These are phyloP conservation scores for Petrocephalus sullivani DNA, from an alignment of 2,797 vertebrate species.

Conservation along the genomic window DNA sequence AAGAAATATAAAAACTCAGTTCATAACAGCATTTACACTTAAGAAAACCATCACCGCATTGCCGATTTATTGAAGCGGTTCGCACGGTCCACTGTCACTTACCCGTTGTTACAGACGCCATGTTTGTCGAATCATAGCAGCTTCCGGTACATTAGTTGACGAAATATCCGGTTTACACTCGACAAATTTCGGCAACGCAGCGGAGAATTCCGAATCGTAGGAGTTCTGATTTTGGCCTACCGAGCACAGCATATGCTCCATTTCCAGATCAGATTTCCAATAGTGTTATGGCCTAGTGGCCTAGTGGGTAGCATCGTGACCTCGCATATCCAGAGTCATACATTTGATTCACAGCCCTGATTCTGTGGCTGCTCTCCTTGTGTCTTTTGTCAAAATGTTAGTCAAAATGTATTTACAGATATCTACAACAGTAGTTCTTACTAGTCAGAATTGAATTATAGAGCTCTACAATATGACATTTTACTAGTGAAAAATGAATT, in stretches of 20 bases:
- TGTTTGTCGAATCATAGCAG: slow-evolving; percentile 47
- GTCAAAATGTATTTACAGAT: no score
- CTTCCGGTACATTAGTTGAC: slow-evolving; percentile 38
- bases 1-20: neutral
- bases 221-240: neutral
- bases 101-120: slow-evolving; percentile 76
- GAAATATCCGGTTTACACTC: slow-evolving; percentile 43
- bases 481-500: no score
- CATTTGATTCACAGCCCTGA: neutral
- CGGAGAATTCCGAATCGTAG: neutral
- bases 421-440: no score
- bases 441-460: no score
- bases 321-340: neutral
- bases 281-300: neutral
- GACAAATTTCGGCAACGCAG: slow-evolving; percentile 21
- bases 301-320: neutral
- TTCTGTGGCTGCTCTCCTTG: neutral
- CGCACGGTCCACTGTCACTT: slow-evolving; percentile 45
- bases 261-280: neutral
- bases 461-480: no score
- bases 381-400: neutral
- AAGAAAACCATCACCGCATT: neutral
- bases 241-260: neutral
- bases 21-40: neutral
- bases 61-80: neutral